These are phyloP conservation scores for Thaumetopoea pityocampa DNA, from an alignment of 1,140 invertebrate genomes.

Conservation along the genomic window DNA sequence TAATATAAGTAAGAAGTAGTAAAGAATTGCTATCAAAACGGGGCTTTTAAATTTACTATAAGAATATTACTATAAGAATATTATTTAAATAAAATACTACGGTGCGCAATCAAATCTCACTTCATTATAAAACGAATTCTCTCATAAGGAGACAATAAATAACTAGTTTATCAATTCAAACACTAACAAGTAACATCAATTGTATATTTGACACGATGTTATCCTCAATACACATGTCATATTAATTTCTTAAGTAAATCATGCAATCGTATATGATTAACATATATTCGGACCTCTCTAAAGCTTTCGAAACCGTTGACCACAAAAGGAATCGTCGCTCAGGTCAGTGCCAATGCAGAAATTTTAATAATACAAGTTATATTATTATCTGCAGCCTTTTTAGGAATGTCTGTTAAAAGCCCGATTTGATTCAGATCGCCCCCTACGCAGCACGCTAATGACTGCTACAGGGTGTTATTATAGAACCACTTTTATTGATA, in stretches of 20 bases:
- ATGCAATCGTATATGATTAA: slow-evolving; percentile 9
- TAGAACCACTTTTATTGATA: slow-evolving; percentile 39
- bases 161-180: slow-evolving; percentile 6
- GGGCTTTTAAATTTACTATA: too few species aligned
- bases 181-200: neutral
- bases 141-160: too few species aligned
- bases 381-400: slow-evolving; percentile 43
- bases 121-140: neutral
- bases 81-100: slow-evolving; percentile 4
- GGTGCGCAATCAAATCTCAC: too few species aligned
- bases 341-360: slow-evolving; percentile 49
- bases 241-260: slow-evolving; percentile 14
- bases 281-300: slow-evolving; percentile 15
- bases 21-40: too few species aligned
- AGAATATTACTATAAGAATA: too few species aligned
- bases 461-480: slow-evolving; percentile 42
- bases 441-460: slow-evolving; percentile 32
- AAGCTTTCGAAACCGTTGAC: slow-evolving; percentile 41
- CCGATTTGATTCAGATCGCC: slow-evolving; percentile 38
- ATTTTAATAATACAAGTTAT: slow-evolving; percentile 24
- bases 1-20: too few species aligned
- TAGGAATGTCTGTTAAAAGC: slow-evolving; percentile 35
- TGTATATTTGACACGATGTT: neutral
- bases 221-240: slow-evolving; percentile 4
- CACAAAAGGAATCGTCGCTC: slow-evolving; percentile 35